phyloP scores from a whole-genome alignment of 2,888 invertebrate genomes.

The Liopterus haemorrhoidalis region DNA sequence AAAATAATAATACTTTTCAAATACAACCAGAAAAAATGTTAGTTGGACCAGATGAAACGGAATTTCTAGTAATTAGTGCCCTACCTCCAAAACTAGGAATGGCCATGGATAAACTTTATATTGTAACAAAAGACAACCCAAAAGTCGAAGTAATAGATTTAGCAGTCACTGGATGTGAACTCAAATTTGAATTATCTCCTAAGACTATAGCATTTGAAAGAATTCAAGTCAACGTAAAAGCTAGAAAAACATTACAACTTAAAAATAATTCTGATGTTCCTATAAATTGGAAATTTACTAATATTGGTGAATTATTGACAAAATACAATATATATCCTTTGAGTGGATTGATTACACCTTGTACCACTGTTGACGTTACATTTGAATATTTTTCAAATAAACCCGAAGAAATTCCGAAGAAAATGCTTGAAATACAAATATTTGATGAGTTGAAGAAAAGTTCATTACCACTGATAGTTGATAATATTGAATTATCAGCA shows the following conservation, averaged over 20 bases:
- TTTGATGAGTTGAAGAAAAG: too few relatives aligned
- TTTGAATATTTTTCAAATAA: constrained; percentile 49
- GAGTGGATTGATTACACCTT: constrained; percentile 46
- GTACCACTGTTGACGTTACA: constrained; percentile 48
- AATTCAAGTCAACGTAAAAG: constrained; percentile 49
- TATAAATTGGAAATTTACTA: constrained; percentile 52
- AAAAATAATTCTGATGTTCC: constrained; percentile 53
- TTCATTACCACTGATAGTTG: constrained; percentile 46
- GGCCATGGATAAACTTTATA: constrained; percentile 37
- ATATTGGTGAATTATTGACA: constrained; percentile 39
- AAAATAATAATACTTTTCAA: constrained; percentile 47
- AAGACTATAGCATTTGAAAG: constrained; percentile 51
- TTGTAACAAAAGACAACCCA: constrained; percentile 54
- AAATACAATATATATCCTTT: constrained; percentile 48
- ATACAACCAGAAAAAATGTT: constrained; percentile 41
- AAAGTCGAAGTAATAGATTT: constrained; percentile 50
- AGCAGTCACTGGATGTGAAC: constrained; percentile 49
- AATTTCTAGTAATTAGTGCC: constrained; percentile 38
- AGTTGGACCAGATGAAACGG: constrained; percentile 36
- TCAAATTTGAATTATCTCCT: constrained; percentile 46
- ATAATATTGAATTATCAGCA: constrained; percentile 47
- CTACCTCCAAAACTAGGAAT: constrained; percentile 38
- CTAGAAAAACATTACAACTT: constrained; percentile 49
- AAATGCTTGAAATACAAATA: constrained; percentile 38
- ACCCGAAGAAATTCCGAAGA: constrained; percentile 45